A percentile compares a stretch with the other conserved stretches of the same genome.
Evolutionary conservation across 2,888 invertebrate genomes (phyloP).

Genomic region (Amphiduros pacificus): DNA sequence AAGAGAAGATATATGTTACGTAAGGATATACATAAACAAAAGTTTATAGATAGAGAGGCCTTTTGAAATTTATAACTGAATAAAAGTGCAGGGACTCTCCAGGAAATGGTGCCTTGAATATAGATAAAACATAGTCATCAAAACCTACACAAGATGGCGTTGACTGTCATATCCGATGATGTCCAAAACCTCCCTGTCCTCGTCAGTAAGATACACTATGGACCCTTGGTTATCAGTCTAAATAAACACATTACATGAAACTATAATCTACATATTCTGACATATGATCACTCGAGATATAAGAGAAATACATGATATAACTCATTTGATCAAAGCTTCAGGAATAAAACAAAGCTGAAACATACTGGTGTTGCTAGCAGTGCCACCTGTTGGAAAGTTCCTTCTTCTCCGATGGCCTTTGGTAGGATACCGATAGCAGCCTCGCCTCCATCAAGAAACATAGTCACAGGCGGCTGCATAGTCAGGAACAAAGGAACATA

Average conservation of each 20-base stretch:
- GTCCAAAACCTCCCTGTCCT: neutral
- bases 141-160: slow-evolving; percentile 4
- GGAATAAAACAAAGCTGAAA: neutral
- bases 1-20: too few species aligned
- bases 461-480: neutral
- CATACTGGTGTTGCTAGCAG: neutral
- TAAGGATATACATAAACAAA: too few species aligned
- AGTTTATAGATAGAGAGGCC: neutral
- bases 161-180: slow-evolving; percentile 1
- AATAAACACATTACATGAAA: too few species aligned
- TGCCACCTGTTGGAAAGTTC: slow-evolving; percentile 4
- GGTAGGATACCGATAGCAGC: neutral
- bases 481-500: too few species aligned
- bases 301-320: too few species aligned
- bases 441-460: slow-evolving; percentile 1
- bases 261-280: too few species aligned
- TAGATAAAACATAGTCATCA: too few species aligned
- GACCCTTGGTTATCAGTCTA: too few species aligned
- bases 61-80: neutral
- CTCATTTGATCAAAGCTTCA: too few species aligned
- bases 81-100: neutral
- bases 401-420: neutral
- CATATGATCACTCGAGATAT: too few species aligned
- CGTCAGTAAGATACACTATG: slow-evolving; percentile 1
- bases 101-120: too few species aligned